A percentile compares a stretch with the other conserved stretches of the same genome.
phyloP scores from a whole-genome alignment of 1,140 invertebrate genomes.

The Wasmannia auropunctata region DNA sequence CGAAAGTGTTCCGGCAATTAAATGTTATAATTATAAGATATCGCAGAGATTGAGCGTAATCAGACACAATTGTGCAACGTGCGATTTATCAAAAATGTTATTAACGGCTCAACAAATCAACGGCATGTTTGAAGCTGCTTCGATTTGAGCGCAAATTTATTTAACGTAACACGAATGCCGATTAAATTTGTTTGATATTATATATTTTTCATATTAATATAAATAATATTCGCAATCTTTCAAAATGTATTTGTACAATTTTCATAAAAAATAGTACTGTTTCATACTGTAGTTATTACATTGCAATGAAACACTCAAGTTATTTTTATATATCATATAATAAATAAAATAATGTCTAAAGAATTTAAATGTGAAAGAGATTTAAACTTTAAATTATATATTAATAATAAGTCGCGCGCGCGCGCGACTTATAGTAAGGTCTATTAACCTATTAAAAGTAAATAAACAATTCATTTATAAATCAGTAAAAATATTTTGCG shows the following conservation, averaged over 20 bases:
- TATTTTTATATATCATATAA: neutral
- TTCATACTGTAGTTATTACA: neutral
- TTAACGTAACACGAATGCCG: neutral
- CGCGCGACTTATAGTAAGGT: too few species aligned
- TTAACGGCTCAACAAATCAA: conserved; percentile 7
- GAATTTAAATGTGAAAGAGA: neutral
- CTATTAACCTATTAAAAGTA: neutral
- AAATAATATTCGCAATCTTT: neutral
- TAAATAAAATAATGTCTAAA: neutral
- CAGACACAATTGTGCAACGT: neutral
- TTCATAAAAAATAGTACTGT: neutral
- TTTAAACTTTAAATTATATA: neutral
- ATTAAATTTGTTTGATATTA: neutral
- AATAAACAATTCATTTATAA: too few species aligned
- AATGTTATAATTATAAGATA: neutral
- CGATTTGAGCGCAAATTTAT: neutral
- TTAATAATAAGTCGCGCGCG: neutral
- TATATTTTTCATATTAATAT: neutral
- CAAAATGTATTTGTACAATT: neutral
- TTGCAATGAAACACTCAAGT: neutral
- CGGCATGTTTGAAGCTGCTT: neutral
- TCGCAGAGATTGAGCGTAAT: conserved; percentile 28
- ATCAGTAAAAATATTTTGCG: neutral
- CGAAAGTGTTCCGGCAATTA: conserved; percentile 21
- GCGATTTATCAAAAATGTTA: conserved; percentile 2